Evolutionary conservation across 1,140 invertebrate genomes (phyloP).

Genomic region (Watersipora subatra): DNA sequence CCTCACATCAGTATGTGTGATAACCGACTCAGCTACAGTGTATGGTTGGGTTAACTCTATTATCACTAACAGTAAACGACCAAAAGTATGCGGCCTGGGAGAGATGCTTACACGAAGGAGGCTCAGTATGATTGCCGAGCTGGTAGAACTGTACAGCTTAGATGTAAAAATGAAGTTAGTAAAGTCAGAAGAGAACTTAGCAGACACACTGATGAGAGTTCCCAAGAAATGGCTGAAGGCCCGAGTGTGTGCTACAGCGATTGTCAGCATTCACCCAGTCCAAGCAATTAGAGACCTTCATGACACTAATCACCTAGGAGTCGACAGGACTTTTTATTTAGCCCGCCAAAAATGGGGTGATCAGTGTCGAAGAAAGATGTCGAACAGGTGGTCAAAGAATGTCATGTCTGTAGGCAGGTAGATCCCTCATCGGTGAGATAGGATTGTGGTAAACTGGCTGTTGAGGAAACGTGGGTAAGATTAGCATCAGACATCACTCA

Average conservation of each 20-base stretch:
- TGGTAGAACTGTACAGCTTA: background rate
- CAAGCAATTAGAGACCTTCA: background rate
- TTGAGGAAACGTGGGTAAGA: background rate
- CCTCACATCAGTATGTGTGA: background rate
- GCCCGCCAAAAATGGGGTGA: background rate
- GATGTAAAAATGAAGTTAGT: background rate
- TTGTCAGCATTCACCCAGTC: background rate
- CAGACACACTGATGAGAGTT: background rate
- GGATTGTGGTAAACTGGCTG: background rate
- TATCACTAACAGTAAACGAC: background rate
- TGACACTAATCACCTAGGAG: background rate
- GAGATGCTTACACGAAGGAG: constrained; percentile 1
- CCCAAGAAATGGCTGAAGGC: background rate
- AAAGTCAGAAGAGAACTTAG: background rate
- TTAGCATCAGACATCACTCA: constrained; percentile 1
- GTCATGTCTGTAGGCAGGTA: background rate
- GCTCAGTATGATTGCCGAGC: background rate
- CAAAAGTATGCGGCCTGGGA: background rate
- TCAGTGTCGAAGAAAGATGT: background rate
- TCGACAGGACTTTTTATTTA: background rate
- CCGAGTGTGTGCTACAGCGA: background rate
- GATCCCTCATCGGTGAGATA: background rate
- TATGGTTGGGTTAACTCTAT: constrained; percentile 3
- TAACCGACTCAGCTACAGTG: constrained; percentile 6
- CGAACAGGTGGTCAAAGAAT: background rate